These are phyloP conservation scores for Cyprinodon variegatus DNA, from an alignment of 2,113 vertebrate species.

Conservation along the genomic window DNA sequence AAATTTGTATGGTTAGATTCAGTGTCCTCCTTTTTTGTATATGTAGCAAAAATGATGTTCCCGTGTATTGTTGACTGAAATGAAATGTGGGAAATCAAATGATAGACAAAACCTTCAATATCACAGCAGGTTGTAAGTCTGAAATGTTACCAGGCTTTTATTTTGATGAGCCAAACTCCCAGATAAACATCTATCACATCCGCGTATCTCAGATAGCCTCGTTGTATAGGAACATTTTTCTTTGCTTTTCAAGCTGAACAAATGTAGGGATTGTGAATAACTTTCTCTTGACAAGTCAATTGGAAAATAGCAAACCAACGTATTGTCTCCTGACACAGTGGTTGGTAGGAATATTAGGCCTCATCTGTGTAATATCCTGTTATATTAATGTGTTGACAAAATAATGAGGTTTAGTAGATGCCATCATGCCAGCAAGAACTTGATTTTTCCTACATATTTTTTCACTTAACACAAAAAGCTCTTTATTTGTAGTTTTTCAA, in stretches of 20 bases:
- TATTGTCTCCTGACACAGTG: conserved; percentile 21
- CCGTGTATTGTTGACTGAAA: conserved; percentile 21
- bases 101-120: conserved; percentile 51
- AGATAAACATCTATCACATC: conserved; percentile 55
- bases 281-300: conserved; percentile 58
- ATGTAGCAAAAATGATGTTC: conserved; percentile 12
- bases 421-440: background rate
- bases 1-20: background rate
- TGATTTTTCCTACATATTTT: background rate
- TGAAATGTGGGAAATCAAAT: conserved; percentile 31
- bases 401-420: background rate
- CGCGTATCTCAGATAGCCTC: conserved; percentile 52
- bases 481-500: conserved; percentile 1
- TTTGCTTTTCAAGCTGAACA: conserved; percentile 30
- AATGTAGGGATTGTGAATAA: conserved; percentile 34
- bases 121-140: conserved; percentile 45
- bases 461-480: conserved; percentile 5
- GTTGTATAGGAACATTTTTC: conserved; percentile 39
- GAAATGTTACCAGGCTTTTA: conserved; percentile 50
- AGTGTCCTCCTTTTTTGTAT: conserved; percentile 13
- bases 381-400: conserved; percentile 6
- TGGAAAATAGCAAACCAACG: conserved; percentile 45
- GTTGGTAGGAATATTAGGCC: conserved; percentile 14
- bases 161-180: conserved; percentile 46
- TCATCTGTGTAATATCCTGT: conserved; percentile 28